Base-by-base conservation (phyloP, 1,140 invertebrate species). In the Alviniconcha marisindica region DNA sequence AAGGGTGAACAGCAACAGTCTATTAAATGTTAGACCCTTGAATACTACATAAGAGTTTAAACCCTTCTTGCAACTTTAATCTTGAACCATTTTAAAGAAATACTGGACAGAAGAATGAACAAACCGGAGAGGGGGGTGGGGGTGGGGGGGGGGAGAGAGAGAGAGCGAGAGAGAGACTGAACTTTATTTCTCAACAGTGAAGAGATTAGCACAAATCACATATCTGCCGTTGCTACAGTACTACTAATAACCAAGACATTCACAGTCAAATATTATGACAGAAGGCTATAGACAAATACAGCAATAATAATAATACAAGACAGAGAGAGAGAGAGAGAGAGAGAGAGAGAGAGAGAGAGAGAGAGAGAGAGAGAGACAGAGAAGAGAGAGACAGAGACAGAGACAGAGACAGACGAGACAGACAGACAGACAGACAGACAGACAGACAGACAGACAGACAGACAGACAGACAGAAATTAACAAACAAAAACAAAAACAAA, bases 391-490 rank as follows among this genome's bases (percentile, higher is more conserved):
- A 60, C 56, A 28, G 10, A 21, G 10, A 60, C 56, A 60, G 10
- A 4, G 10, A 21, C 10, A 60, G 10, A 28, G 10, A 60, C n/a
- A 14, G 10, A 24, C n/a, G 33, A 71, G 7, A 71, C 10, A 71
- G 66, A 71, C 14, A 71, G 66, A 71, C 14, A 38, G 28, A 71
- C 31, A 71, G 28, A 36, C 31, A 71, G 66, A 71, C 66, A 71
- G 66, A 71, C 33, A 71, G 66, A 33, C 63, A 33, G 63, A 69
- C 28, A 33, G 63, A 33, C 63, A 33, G 63, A 69, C 63, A 31
- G n/a, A 69, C n/a, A 69, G 63, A 69, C 5, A 69, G n/a, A 69
- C 21, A 69, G 3, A 15, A 60, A 60, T 60, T 2, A n/a, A n/a
- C n/a, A n/a, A n/a, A n/a, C 44, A 48, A 48, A 5, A 48, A 5